Percentiles rank a stretch among this genome's conserved stretches.
Conservation (phyloP, 2,113 vertebrate species). For the Periophthalmodon schlosseri region DNA sequence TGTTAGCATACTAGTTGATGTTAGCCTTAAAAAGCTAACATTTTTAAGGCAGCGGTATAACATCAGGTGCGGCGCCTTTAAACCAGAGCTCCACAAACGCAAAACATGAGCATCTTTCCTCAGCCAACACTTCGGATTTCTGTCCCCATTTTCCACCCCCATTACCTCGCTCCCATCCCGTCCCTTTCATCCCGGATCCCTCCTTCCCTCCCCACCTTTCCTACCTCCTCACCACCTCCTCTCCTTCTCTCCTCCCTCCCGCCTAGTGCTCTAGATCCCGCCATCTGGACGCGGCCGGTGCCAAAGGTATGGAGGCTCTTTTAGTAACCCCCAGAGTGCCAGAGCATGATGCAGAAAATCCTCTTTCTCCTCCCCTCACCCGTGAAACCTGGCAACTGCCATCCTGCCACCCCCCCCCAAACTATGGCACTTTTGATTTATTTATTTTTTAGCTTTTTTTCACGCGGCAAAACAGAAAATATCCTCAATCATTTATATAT, state of each 20-base stretch:
- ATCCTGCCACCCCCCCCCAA: slow-evolving; percentile 22
- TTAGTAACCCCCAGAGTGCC: slow-evolving; percentile 57
- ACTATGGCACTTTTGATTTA: background rate
- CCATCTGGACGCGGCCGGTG: slow-evolving; percentile 73
- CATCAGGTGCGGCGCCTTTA: too few relatives aligned
- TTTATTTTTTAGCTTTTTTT: slow-evolving; percentile 5
- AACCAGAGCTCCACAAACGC: background rate
- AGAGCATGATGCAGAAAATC: slow-evolving; percentile 65
- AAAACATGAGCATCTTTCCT: background rate
- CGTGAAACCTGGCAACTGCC: slow-evolving; percentile 53
- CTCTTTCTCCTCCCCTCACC: slow-evolving; percentile 63
- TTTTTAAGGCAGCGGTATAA: background rate
- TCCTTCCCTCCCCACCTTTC: slow-evolving; percentile 14
- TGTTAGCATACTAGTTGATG: too few relatives aligned
- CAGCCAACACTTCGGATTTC: background rate
- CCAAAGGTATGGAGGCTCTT: slow-evolving; percentile 72
- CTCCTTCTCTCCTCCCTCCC: slow-evolving; percentile 29
- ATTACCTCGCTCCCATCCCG: slow-evolving; percentile 13
- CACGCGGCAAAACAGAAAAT: too few relatives aligned
- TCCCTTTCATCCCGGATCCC: slow-evolving; percentile 34
- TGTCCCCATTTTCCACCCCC: background rate
- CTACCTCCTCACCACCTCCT: slow-evolving; percentile 31
- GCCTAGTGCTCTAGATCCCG: slow-evolving; percentile 68
- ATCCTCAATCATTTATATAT: too few relatives aligned
- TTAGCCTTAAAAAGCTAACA: too few relatives aligned